phyloP scores from a whole-genome alignment of 2,888 invertebrate genomes.

The Tricholauxania praeusta region DNA sequence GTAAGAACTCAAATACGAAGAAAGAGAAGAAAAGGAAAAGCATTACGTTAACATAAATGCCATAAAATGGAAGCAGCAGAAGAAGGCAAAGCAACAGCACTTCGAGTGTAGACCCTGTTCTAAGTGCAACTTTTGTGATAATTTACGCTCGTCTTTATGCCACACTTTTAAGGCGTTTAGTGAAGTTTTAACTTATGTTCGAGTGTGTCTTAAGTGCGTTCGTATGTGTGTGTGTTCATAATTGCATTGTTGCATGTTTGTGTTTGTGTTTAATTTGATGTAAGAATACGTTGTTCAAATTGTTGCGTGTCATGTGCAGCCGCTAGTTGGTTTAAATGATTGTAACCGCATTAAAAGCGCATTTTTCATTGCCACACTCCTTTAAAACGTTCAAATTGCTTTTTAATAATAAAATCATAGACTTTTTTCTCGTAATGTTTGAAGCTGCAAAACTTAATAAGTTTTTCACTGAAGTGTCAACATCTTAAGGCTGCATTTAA shows the following conservation, averaged over 20 bases:
- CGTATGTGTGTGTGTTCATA: conserved; percentile 2
- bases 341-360: neutral
- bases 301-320: conserved; percentile 32
- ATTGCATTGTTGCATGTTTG: conserved; percentile 13
- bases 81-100: neutral
- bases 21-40: too few relatives aligned
- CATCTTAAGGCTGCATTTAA: too few relatives aligned
- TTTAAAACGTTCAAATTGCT: too few relatives aligned
- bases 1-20: too few relatives aligned
- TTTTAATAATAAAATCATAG: too few relatives aligned
- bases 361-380: conserved; percentile 2
- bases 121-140: conserved; percentile 17
- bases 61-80: neutral
- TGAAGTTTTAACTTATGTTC: conserved; percentile 31
- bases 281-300: conserved; percentile 21
- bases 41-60: too few relatives aligned
- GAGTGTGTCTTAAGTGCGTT: neutral
- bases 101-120: neutral
- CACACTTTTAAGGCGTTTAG: conserved; percentile 13
- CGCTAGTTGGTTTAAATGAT: conserved; percentile 1
- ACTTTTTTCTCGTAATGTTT: too few relatives aligned
- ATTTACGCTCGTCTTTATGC: conserved; percentile 25
- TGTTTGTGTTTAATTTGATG: conserved; percentile 26
- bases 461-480: too few relatives aligned
- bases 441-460: too few relatives aligned